phyloP scores from a whole-genome alignment of 2,888 invertebrate species.

The Aricia artaxerxes region DNA sequence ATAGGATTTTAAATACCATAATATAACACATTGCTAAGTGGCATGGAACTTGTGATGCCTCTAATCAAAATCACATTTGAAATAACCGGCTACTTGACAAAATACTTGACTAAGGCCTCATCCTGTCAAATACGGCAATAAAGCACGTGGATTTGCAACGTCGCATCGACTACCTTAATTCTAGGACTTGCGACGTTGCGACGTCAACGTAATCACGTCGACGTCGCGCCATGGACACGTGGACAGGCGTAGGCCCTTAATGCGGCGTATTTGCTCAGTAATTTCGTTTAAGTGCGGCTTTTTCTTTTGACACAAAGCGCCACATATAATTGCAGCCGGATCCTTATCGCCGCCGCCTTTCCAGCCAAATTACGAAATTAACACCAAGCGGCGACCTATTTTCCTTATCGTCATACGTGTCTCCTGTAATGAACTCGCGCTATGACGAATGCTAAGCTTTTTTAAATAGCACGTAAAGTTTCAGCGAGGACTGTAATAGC shows the following conservation, averaged over 20 bases:
- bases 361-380: conserved; percentile 61
- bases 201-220: neutral
- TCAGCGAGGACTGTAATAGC: neutral
- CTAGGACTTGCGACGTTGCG: too few relatives aligned
- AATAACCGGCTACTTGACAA: neutral
- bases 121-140: too few relatives aligned
- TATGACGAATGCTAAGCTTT: conserved; percentile 3
- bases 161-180: too few relatives aligned
- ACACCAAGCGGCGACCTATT: conserved; percentile 54
- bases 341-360: conserved; percentile 64
- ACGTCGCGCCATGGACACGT: neutral
- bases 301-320: conserved; percentile 58
- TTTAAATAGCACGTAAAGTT: neutral
- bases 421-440: conserved; percentile 22
- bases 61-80: neutral
- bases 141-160: too few relatives aligned
- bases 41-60: too few relatives aligned
- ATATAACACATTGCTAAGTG: too few relatives aligned
- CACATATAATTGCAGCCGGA: conserved; percentile 67
- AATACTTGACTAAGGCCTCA: neutral
- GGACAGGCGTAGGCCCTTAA: conserved; percentile 37
- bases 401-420: conserved; percentile 45
- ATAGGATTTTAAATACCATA: too few relatives aligned
- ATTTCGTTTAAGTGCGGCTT: conserved; percentile 61
- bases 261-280: conserved; percentile 59